phyloP scores from a whole-genome alignment of 1,140 invertebrate species.

The Pectinophora gossypiella region DNA sequence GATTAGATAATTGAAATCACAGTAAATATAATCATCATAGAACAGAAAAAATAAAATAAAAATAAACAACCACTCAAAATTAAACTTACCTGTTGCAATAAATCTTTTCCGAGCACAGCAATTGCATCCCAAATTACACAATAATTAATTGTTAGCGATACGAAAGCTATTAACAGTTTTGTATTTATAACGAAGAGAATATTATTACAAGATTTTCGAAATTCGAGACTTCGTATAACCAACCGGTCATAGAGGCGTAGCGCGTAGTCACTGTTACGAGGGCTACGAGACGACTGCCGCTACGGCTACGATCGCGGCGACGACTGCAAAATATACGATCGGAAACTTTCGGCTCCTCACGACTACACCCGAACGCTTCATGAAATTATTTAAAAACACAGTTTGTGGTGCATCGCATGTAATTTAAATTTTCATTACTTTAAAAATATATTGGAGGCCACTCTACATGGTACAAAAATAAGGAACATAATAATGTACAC shows the following conservation, averaged over 20 bases:
- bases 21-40: too few relatives aligned
- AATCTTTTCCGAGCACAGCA: neutral
- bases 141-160: neutral
- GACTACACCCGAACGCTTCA: conserved; percentile 43
- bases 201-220: too few relatives aligned
- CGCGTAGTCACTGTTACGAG: conserved; percentile 37
- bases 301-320: conserved; percentile 46
- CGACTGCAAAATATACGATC: conserved; percentile 47
- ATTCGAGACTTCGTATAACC: too few relatives aligned
- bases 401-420: too few relatives aligned
- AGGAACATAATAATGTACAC: too few relatives aligned
- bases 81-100: neutral
- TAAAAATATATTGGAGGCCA: too few relatives aligned
- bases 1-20: too few relatives aligned
- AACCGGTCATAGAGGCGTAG: neutral
- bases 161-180: too few relatives aligned
- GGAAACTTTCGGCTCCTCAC: conserved; percentile 42
- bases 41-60: too few relatives aligned
- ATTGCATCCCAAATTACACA: neutral
- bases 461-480: too few relatives aligned
- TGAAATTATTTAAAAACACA: conserved; percentile 45
- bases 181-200: neutral
- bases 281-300: conserved; percentile 58
- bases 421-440: too few relatives aligned
- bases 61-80: too few relatives aligned